Evolutionary conservation across 2,888 invertebrate species (phyloP).

Genomic region (Meandrusa payeni): DNA sequence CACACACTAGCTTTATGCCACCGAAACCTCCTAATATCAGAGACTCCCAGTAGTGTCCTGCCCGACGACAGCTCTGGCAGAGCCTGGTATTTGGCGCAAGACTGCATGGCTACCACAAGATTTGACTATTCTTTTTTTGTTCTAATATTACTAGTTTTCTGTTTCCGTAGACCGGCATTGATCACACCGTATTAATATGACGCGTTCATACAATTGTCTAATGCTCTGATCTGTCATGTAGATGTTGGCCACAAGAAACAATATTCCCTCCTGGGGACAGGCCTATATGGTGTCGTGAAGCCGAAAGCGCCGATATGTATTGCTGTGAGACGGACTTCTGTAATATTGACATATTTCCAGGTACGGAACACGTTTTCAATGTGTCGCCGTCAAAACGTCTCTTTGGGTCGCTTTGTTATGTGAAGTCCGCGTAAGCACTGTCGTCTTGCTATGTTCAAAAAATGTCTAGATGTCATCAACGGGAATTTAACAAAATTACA

Average conservation of each 20-base stretch:
- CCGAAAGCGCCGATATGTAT: constrained; percentile 56
- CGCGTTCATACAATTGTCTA: constrained; percentile 39
- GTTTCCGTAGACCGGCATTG: constrained; percentile 69
- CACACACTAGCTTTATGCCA: constrained; percentile 40
- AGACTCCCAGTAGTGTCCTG: constrained; percentile 25
- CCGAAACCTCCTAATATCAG: constrained; percentile 26
- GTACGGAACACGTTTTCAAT: constrained; percentile 59
- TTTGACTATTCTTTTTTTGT: constrained; percentile 47
- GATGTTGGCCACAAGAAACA: constrained; percentile 82
- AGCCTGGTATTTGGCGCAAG: constrained; percentile 58
- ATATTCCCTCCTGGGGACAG: constrained; percentile 82
- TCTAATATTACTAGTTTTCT: constrained; percentile 63
- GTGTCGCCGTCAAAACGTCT: constrained; percentile 50
- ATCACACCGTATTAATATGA: constrained; percentile 58
- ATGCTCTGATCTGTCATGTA: constrained; percentile 65
- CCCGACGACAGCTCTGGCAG: constrained; percentile 31
- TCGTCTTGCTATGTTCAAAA: constrained; percentile 25
- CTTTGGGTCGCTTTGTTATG: constrained; percentile 63
- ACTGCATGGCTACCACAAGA: constrained; percentile 61
- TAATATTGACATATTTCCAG: constrained; percentile 75
- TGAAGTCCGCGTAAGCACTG: constrained; percentile 60
- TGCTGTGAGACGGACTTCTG: constrained; percentile 89
- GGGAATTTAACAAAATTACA: constrained; percentile 7
- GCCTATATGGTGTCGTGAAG: constrained; percentile 82
- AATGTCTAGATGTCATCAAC: constrained; percentile 4